Conservation (phyloP, 1,140 invertebrate species). For the Drosophila funebris region DNA sequence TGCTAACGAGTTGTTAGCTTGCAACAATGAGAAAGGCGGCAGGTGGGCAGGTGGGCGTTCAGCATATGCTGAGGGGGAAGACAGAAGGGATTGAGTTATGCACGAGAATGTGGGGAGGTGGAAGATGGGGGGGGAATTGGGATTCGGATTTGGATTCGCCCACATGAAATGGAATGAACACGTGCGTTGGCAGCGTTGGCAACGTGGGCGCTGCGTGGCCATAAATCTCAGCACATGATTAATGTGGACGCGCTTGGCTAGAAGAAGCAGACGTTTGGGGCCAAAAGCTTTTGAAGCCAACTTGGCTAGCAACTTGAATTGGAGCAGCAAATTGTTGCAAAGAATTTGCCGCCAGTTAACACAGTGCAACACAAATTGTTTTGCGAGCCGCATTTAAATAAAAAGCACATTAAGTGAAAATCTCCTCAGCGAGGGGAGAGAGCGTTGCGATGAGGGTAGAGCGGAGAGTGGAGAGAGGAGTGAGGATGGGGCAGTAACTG, state of each 20-base stretch:
- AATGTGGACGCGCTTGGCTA: slow-evolving; percentile 49
- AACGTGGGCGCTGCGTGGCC: slow-evolving; percentile 45
- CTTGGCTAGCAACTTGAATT: slow-evolving; percentile 53
- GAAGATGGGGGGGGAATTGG: background rate
- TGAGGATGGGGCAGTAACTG: background rate
- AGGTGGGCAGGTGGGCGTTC: background rate
- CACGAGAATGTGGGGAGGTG: too few species aligned
- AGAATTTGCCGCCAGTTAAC: slow-evolving; percentile 67
- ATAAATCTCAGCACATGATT: slow-evolving; percentile 52
- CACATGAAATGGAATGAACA: slow-evolving; percentile 14
- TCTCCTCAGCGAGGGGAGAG: background rate
- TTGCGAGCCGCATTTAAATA: slow-evolving; percentile 61
- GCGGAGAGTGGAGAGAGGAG: background rate
- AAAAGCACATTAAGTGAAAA: slow-evolving; percentile 62
- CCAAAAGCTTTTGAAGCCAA: background rate
- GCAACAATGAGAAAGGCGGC: background rate
- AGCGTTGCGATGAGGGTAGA: background rate
- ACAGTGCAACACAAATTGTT: slow-evolving; percentile 48
- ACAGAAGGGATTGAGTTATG: background rate
- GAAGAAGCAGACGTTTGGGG: slow-evolving; percentile 15
- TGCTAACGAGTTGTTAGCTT: slow-evolving; percentile 14
- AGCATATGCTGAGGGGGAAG: background rate
- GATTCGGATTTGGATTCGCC: slow-evolving; percentile 1
- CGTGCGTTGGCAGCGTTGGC: slow-evolving; percentile 18
- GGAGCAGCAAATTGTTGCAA: slow-evolving; percentile 80